Evolutionary conservation across 2,797 vertebrate species (phyloP).

Genomic region (Cetoscarus ocellatus): DNA sequence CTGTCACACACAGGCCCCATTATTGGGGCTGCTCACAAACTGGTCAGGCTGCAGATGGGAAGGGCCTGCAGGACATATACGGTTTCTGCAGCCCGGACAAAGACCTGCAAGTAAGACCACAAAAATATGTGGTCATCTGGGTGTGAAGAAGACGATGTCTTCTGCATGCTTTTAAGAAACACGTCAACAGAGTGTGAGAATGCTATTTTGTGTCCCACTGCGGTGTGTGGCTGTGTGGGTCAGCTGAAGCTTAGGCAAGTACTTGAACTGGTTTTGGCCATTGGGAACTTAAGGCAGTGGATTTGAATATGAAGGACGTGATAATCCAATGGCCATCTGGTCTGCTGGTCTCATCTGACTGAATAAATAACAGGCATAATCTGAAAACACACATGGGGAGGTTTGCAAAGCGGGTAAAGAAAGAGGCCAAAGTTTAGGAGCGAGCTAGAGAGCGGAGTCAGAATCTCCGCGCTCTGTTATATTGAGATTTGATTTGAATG

Average conservation of each 20-base stretch:
- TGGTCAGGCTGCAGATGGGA: slow-evolving; percentile 85
- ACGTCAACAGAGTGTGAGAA: slow-evolving; percentile 55
- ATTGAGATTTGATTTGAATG: slow-evolving; percentile 85
- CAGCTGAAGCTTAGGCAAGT: slow-evolving; percentile 63
- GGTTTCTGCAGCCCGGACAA: slow-evolving; percentile 81
- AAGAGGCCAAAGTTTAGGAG: slow-evolving; percentile 73
- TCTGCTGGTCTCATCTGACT: slow-evolving; percentile 81
- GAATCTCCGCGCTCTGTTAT: slow-evolving; percentile 59
- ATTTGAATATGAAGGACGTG: slow-evolving; percentile 87
- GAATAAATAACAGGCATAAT: slow-evolving; percentile 85
- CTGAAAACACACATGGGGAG: slow-evolving; percentile 82
- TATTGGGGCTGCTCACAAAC: slow-evolving; percentile 85
- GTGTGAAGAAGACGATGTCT: slow-evolving; percentile 65
- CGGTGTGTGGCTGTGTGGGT: slow-evolving; percentile 53
- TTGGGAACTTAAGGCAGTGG: slow-evolving; percentile 79
- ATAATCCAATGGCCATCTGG: slow-evolving; percentile 88
- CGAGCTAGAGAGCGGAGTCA: slow-evolving; percentile 51
- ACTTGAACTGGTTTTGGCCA: slow-evolving; percentile 75
- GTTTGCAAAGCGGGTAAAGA: slow-evolving; percentile 67
- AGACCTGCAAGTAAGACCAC: slow-evolving; percentile 73
- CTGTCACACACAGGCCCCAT: slow-evolving; percentile 89
- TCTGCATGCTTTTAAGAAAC: slow-evolving; percentile 57
- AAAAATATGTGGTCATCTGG: slow-evolving; percentile 74
- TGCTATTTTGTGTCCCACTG: slow-evolving; percentile 36
- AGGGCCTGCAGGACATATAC: slow-evolving; percentile 84